phyloP scores from a whole-genome alignment of 2,113 vertebrate genomes.

The Callocephalon fimbriatum region DNA sequence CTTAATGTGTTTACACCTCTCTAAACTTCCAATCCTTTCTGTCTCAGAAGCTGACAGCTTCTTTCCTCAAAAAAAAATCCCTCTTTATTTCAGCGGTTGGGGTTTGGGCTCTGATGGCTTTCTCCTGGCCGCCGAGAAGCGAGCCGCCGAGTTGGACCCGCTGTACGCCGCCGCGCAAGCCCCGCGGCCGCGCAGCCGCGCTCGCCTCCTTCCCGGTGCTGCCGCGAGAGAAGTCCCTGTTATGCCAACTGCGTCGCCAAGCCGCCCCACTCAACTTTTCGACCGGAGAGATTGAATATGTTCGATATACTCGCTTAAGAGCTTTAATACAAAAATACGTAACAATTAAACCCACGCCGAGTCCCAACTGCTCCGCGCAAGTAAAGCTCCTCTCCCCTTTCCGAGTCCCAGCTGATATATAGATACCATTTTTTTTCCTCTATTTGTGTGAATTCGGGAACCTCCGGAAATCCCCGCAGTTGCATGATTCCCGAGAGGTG shows the following conservation, averaged over 20 bases:
- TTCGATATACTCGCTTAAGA: background rate
- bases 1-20: background rate
- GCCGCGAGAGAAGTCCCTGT: background rate
- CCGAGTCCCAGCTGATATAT: rapidly evolving
- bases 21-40: background rate
- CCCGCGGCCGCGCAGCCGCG: background rate
- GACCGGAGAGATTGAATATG: background rate
- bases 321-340: background rate
- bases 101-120: background rate
- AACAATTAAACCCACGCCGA: background rate
- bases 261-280: background rate
- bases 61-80: background rate
- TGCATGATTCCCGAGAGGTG: rapidly evolving
- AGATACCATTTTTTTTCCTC: rapidly evolving
- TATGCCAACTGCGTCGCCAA: background rate
- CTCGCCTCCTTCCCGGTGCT: too few relatives aligned
- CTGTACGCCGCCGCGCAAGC: background rate
- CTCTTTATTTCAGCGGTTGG: background rate
- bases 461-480: background rate
- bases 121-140: background rate
- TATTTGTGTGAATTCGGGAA: background rate
- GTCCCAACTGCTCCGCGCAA: background rate
- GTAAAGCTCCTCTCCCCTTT: background rate
- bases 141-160: background rate
- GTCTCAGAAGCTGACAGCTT: background rate